phyloP scores from a whole-genome alignment of 2,797 vertebrate genomes.

The Cuniculus paca region DNA sequence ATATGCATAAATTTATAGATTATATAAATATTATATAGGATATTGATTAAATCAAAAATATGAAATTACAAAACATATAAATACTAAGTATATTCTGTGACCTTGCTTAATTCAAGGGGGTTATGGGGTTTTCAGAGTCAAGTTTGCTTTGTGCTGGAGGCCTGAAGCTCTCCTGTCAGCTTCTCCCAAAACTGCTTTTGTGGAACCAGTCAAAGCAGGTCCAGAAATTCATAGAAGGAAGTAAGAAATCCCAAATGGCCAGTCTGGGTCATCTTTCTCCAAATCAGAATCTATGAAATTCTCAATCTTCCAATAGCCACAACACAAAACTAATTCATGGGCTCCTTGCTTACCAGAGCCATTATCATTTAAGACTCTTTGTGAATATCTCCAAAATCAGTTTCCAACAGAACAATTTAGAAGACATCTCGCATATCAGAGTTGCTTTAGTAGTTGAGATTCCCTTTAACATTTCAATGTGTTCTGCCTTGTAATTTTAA shows the following conservation, averaged over 20 bases:
- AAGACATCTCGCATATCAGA: neutral
- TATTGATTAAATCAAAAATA: neutral
- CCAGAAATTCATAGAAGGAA: slow-evolving; percentile 5
- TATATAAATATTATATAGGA: slow-evolving; percentile 13
- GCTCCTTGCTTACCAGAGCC: neutral
- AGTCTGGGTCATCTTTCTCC: neutral
- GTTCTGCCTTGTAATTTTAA: neutral
- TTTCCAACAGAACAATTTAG: neutral
- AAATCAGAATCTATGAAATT: slow-evolving; percentile 9
- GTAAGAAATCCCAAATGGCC: neutral
- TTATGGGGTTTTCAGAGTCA: neutral
- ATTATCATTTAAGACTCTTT: neutral
- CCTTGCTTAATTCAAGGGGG: neutral
- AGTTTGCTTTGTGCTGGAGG: neutral
- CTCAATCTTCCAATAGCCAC: neutral
- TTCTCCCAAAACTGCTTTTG: slow-evolving; percentile 16
- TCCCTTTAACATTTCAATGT: neutral
- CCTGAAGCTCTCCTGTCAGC: neutral
- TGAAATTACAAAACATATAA: slow-evolving; percentile 41
- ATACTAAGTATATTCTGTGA: slow-evolving; percentile 10
- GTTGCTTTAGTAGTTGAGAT: slow-evolving; percentile 4
- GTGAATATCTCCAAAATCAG: neutral
- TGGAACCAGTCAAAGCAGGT: neutral
- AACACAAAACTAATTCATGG: neutral
- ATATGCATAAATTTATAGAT: too few species aligned